Evolutionary conservation across 2,797 vertebrate genomes (phyloP), one percentile per base, ranked within the genome.

Genomic region (Arremon brunneinucha): DNA sequence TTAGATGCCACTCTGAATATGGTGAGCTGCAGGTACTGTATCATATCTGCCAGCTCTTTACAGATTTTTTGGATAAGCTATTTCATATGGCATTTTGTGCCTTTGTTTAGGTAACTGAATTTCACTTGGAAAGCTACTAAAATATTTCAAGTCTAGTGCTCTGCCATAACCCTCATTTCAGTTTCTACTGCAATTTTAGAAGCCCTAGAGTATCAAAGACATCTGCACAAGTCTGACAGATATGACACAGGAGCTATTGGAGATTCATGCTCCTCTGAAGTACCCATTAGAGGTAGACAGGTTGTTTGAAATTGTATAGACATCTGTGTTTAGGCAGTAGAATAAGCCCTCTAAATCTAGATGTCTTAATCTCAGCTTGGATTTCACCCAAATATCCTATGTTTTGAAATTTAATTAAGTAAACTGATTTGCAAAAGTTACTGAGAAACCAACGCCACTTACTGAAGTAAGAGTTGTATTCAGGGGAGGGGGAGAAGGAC

Each of bases 111-210:
- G 53, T 56, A 72, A 90, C 34, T 30, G 44, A 63, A 56, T 60
- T 17, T 93, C 53, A 71, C n/a, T 90, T 83, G 30, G 46, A 67
- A 32, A 84, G 8, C 17, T 81, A 72, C 35, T 82, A 57, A 92
- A 92, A 62, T 69, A 89, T 59, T 84, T 8, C 1, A 81, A 83
- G 22, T 67, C 35, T 83, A 68, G 27, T 64, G 16, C n/a, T 89
- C 60, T 90, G 26, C 44, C 35, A 14, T 35, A 74, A 88, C 24
- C 32, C 34, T 87, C 5, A 67, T 83, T 92, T 89, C 41, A 67
- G 41, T 80, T 89, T 94, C 39, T 82, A n/a, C 44, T 52, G 59
- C 55, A 92, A 47, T 92, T 93, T 93, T 56, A 82, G 83, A 90
- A 90, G 37, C 63, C 47, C 70, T 83, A 56, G 68, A 87, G 44